A percentile compares a stretch with the other conserved stretches of the same genome.
Evolutionary conservation across 2,797 vertebrate species (phyloP).

Genomic region (Stomatorhinus walkeri): DNA sequence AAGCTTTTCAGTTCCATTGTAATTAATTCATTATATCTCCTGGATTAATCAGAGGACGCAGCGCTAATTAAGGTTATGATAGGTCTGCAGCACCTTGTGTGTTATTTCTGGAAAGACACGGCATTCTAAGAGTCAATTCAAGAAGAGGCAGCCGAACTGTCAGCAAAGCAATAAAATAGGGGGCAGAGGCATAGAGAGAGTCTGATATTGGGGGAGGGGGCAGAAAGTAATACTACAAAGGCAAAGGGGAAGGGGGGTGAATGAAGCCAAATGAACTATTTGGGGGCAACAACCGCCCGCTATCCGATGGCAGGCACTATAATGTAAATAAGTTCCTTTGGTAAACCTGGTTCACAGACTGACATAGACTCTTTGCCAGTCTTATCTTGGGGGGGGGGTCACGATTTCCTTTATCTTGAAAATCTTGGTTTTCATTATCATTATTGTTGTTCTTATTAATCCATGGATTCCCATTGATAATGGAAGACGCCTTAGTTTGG

Average conservation of each 20-base stretch:
- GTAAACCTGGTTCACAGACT: neutral
- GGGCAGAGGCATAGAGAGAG: neutral
- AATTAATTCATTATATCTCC: neutral
- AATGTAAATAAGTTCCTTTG: neutral
- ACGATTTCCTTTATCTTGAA: neutral
- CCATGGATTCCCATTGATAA: neutral
- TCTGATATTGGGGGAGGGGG: neutral
- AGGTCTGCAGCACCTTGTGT: neutral
- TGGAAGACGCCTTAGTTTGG: neutral
- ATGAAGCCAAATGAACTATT: neutral
- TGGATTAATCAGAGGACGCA: neutral
- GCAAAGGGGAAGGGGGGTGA: neutral
- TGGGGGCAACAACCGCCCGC: neutral
- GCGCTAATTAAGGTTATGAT: neutral
- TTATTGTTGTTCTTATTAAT: neutral
- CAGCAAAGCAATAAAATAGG: neutral
- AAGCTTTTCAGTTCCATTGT: neutral
- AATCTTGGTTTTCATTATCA: neutral
- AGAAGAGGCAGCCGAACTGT: neutral
- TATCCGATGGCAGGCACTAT: neutral
- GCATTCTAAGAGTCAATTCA: neutral
- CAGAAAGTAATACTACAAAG: neutral
- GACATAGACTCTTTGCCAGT: neutral
- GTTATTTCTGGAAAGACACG: neutral
- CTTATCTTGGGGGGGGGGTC: neutral